A percentile compares a stretch with the other conserved stretches of the same genome.
Conservation (phyloP, 2,113 vertebrate genomes). For the Psettodes erumei region DNA sequence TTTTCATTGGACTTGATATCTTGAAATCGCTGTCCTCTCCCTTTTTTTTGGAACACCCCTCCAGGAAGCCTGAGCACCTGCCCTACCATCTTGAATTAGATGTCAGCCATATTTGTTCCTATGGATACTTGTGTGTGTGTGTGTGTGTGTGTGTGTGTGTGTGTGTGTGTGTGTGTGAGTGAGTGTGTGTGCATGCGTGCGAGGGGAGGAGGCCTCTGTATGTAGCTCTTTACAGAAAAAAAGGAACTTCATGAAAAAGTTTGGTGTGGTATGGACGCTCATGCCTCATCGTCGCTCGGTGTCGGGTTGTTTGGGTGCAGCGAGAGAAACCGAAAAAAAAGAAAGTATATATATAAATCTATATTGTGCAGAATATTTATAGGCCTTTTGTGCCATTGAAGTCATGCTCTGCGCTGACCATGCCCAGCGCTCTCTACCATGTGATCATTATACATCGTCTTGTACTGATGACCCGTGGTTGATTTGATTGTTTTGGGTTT, state of each 20-base stretch:
- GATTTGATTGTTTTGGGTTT: constrained; percentile 80
- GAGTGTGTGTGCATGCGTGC: background rate
- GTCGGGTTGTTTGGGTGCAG: constrained; percentile 27
- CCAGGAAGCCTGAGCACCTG: constrained; percentile 65
- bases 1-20: constrained; percentile 25
- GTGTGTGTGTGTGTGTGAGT: background rate
- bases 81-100: constrained; percentile 74
- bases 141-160: constrained; percentile 28
- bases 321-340: constrained; percentile 33
- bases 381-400: constrained; percentile 81
- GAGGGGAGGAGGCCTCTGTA: constrained; percentile 58
- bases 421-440: constrained; percentile 77
- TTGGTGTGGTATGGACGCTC: constrained; percentile 36
- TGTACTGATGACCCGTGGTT: constrained; percentile 85
- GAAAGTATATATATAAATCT: constrained; percentile 78
- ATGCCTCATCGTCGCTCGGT: constrained; percentile 27
- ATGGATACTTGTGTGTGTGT: constrained; percentile 63
- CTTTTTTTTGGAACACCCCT: constrained; percentile 11
- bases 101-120: constrained; percentile 76
- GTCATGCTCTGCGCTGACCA: constrained; percentile 76
- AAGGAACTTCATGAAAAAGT: constrained; percentile 52
- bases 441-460: constrained; percentile 85
- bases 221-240: constrained; percentile 75
- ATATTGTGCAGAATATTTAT: constrained; percentile 87
- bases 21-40: constrained; percentile 13